Evolutionary conservation across 2,113 vertebrate genomes (phyloP).

Genomic region (Stercorarius parasiticus): DNA sequence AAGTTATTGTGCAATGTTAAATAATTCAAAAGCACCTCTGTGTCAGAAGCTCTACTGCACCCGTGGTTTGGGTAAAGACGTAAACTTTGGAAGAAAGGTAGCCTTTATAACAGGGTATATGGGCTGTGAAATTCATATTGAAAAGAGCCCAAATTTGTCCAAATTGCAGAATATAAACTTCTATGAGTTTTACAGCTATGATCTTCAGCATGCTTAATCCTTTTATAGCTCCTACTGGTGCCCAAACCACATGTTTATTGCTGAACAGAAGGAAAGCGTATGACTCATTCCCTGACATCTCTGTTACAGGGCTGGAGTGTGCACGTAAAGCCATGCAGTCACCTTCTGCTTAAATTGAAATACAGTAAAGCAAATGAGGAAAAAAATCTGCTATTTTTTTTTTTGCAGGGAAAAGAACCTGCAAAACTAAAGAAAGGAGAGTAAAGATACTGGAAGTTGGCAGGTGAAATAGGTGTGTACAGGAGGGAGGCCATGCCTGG

Average conservation of each 20-base stretch:
- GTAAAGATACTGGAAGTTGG: not conserved
- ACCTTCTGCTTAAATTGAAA: not conserved
- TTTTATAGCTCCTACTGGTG: not conserved
- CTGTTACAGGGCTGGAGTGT: not conserved
- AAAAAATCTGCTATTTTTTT: not conserved
- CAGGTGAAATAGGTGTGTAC: not conserved
- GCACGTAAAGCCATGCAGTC: not conserved
- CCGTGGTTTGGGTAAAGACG: not conserved
- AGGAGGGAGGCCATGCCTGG: not conserved
- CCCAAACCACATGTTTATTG: not conserved
- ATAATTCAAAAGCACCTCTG: not conserved
- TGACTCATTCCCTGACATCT: not conserved
- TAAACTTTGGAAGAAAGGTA: not conserved
- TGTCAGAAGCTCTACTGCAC: not conserved
- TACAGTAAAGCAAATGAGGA: not conserved
- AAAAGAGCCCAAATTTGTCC: not conserved
- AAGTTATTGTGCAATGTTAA: not conserved
- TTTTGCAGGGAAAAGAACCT: not conserved
- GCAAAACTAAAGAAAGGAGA: not conserved
- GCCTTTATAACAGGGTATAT: not conserved
- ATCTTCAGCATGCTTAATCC: not conserved
- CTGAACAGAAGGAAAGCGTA: not conserved
- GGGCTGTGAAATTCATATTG: not conserved
- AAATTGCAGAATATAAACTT: not conserved
- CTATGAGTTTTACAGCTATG: not conserved